Evolutionary conservation across 2,797 vertebrate species (phyloP).

Genomic region (Sphaeramia orbicularis): DNA sequence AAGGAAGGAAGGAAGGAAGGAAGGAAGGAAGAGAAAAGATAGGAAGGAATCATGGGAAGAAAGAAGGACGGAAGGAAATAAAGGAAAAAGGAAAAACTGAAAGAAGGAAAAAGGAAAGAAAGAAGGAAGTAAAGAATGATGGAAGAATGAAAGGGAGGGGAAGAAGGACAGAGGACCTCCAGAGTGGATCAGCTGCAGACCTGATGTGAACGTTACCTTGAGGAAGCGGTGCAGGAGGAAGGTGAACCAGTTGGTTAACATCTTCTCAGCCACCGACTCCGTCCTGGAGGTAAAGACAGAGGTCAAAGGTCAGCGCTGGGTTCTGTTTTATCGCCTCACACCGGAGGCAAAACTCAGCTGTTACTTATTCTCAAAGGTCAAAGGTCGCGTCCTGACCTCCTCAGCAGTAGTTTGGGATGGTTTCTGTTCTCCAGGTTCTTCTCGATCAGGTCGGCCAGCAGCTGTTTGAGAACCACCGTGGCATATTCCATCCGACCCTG

Average conservation of each 20-base stretch:
- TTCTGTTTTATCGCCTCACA: too few species aligned
- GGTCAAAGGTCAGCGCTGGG: slow-evolving; percentile 43
- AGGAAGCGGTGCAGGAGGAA: slow-evolving; percentile 91
- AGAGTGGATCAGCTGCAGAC: too few species aligned
- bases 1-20: too few species aligned
- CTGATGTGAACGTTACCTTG: slow-evolving; percentile 87
- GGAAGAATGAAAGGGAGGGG: too few species aligned
- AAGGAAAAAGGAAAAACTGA: too few species aligned
- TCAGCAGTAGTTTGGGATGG: slow-evolving; percentile 91
- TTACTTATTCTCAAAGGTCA: background rate
- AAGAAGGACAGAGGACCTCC: background rate
- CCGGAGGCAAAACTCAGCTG: background rate
- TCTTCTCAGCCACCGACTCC: too few species aligned
- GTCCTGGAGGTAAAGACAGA: slow-evolving; percentile 77
- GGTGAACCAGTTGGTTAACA: slow-evolving; percentile 93
- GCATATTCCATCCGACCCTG: slow-evolving; percentile 92
- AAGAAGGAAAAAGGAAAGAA: too few species aligned
- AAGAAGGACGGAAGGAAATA: too few species aligned
- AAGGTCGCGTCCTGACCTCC: slow-evolving; percentile 78
- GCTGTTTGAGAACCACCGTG: slow-evolving; percentile 92
- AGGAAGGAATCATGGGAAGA: too few species aligned
- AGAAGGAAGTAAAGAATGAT: background rate
- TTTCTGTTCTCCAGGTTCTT: slow-evolving; percentile 94
- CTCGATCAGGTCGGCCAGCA: slow-evolving; percentile 92
- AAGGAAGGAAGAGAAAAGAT: too few species aligned